Evolutionary conservation across 2,888 invertebrate genomes (phyloP), one percentile per base, ranked within the genome.

Genomic region (Orthosia incerta): DNA sequence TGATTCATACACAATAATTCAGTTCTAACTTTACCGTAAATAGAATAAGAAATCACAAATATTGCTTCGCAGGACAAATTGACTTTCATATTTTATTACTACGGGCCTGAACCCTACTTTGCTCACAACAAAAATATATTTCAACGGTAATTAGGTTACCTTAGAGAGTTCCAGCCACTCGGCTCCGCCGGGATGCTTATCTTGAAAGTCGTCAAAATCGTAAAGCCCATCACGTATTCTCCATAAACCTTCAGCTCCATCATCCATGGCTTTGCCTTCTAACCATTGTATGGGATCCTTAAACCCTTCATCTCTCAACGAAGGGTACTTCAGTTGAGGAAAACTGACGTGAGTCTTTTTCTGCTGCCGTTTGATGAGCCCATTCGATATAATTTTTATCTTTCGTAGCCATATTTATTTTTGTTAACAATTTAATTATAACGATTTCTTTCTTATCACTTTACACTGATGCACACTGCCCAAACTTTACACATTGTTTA

Each of bases 111-210:
- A 75, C 67, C 63, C 31, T 76, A 69, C 69, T 82, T 76, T 31
- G 53, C 59, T 57, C 68, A 66, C 74, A 82, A 77, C 31, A 74
- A 71, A 82, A 69, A 76, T 63, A 73, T 61, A 76, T 62, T 61
- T 66, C 56, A 66, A 68, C 62, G 39, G 51, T 75, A 79, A 71
- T 76, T 71, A 72, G 73, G 72, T 83, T 94, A 97, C 98, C 96
- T 97, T 97, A 1, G 98, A 97, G 62, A 97, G 93, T 51, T 94
- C 93, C 66, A 98, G 89, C 98, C 98, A 98, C 89, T 98, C 97
- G 0, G 95, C 88, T 2, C 99, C 98, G 51, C 99, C 99, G 0
- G 99, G 99, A 96, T 99, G 99, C 61, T 95, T 96, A 5, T 97
- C 93, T 9, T 98, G 95, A 91, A 99, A 99, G 26, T 97, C 96